A percentile compares a stretch with the other conserved stretches of the same genome.
phyloP scores from a whole-genome alignment of 2,113 vertebrate genomes.

The Mobula birostris region DNA sequence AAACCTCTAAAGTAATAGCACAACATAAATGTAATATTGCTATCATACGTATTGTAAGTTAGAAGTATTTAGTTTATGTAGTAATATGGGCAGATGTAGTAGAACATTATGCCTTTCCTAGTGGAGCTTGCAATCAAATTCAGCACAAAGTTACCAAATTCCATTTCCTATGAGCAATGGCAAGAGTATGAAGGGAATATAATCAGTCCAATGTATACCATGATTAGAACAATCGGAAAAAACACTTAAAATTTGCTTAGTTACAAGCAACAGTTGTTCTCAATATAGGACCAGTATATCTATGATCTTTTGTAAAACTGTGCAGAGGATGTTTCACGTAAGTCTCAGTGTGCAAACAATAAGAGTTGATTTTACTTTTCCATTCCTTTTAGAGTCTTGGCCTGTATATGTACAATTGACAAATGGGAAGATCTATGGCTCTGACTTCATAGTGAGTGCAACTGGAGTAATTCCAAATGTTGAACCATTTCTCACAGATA shows the following conservation, averaged over 20 bases:
- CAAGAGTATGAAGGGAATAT: not conserved
- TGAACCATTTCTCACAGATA: slow-evolving; percentile 72
- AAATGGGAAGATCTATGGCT: slow-evolving; percentile 81
- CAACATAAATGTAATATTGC: not conserved
- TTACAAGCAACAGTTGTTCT: not conserved
- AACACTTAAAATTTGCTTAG: not conserved
- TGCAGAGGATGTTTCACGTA: not conserved
- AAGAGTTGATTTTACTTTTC: not conserved
- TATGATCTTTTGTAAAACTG: not conserved
- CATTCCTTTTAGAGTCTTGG: slow-evolving; percentile 62
- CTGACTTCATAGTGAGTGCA: slow-evolving; percentile 86
- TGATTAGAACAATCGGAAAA: not conserved
- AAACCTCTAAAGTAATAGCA: not conserved
- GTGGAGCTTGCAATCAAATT: not conserved
- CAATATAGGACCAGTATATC: not conserved
- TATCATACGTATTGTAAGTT: not conserved
- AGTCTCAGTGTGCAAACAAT: not conserved
- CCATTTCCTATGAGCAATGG: not conserved
- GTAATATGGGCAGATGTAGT: not conserved
- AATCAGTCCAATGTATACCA: not conserved
- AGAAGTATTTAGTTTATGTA: not conserved
- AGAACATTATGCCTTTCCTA: not conserved
- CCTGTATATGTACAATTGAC: slow-evolving; percentile 78
- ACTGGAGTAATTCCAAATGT: slow-evolving; percentile 83
- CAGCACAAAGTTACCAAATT: not conserved